Conservation (phyloP, 2,888 invertebrate genomes). For the Fragum whitleyi region DNA sequence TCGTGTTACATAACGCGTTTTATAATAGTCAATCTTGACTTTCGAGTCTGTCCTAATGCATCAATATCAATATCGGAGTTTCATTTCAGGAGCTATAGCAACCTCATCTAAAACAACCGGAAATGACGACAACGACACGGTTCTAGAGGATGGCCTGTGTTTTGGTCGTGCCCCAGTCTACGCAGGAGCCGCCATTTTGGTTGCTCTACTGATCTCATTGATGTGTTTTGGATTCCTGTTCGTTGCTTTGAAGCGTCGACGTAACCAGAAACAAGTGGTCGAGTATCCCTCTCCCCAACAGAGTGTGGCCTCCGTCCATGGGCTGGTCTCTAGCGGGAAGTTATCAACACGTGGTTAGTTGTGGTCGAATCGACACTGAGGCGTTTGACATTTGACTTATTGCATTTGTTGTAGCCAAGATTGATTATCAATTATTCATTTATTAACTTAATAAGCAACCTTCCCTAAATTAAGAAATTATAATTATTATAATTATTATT, state of each 20-base stretch:
- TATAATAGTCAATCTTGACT: too few species aligned
- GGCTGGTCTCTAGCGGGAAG: background rate
- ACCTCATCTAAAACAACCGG: background rate
- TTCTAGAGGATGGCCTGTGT: background rate
- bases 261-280: background rate
- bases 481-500: too few species aligned
- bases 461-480: too few species aligned
- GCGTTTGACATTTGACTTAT: background rate
- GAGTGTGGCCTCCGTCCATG: background rate
- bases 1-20: too few species aligned
- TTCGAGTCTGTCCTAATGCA: too few species aligned
- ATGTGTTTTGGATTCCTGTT: background rate
- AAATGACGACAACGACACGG: background rate
- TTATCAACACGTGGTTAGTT: background rate
- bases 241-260: background rate
- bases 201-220: background rate
- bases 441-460: too few species aligned
- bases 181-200: slow-evolving; percentile 6
- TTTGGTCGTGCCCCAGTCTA: slow-evolving; percentile 9
- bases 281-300: background rate
- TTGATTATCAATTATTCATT: too few species aligned
- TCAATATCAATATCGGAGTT: too few species aligned
- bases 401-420: background rate
- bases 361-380: background rate
- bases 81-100: background rate